Percentiles rank a stretch among this genome's conserved stretches.
These are phyloP conservation scores for Sicus ferrugineus DNA, from an alignment of 2,888 invertebrate species.

Conservation along the genomic window DNA sequence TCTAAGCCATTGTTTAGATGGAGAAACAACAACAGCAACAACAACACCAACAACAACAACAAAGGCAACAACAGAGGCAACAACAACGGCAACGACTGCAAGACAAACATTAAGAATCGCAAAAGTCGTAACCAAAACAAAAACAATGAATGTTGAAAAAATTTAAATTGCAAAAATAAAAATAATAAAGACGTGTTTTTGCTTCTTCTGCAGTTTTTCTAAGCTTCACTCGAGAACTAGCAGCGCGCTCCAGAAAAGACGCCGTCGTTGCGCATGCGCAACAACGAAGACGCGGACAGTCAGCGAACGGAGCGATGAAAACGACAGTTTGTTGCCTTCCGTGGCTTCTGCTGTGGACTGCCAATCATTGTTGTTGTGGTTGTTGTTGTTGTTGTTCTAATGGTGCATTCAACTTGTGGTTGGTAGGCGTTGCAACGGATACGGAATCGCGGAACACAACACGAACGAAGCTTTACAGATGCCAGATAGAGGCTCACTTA, in stretches of 20 bases:
- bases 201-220: constrained; percentile 14
- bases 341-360: constrained; percentile 7
- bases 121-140: not conserved
- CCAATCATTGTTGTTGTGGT: not conserved
- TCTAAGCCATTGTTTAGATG: constrained; percentile 16
- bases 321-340: constrained; percentile 12
- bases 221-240: constrained; percentile 21
- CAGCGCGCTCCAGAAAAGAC: not conserved
- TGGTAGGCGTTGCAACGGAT: constrained; percentile 9
- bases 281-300: not conserved
- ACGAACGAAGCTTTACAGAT: not conserved
- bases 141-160: constrained; percentile 1
- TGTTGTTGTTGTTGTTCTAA: constrained; percentile 2
- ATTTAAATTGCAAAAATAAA: constrained; percentile 18
- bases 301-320: constrained; percentile 1
- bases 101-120: not conserved
- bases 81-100: not conserved
- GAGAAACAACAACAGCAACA: not conserved
- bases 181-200: constrained; percentile 2
- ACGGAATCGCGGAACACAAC: constrained; percentile 2
- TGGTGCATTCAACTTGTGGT: constrained; percentile 18
- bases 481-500: not conserved
- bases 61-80: not conserved
- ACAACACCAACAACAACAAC: not conserved
- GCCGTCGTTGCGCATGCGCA: constrained; percentile 23